Evolutionary conservation across 2,888 invertebrate genomes (phyloP).

Genomic region (Callimorpha dominula): DNA sequence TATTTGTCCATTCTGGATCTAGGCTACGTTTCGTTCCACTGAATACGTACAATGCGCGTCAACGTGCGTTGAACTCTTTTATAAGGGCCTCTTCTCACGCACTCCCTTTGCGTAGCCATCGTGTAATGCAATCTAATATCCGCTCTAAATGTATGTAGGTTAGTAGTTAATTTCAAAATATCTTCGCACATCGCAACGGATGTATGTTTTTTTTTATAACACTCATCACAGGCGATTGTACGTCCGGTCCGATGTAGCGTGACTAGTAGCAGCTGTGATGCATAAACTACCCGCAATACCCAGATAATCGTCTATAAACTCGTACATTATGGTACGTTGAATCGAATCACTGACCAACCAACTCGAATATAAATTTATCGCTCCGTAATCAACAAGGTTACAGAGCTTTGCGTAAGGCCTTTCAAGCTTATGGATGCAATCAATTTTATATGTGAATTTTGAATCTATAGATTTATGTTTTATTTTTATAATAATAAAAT

Average conservation of each 20-base stretch:
- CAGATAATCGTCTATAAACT: constrained; percentile 28
- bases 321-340: constrained; percentile 14
- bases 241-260: constrained; percentile 64
- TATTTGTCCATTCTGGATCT: constrained; percentile 61
- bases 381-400: constrained; percentile 24
- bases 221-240: constrained; percentile 58
- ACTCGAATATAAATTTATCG: constrained; percentile 14
- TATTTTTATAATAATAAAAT: background rate
- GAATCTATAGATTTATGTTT: constrained; percentile 3
- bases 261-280: constrained; percentile 56
- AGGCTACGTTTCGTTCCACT: constrained; percentile 72
- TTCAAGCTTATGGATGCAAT: constrained; percentile 21
- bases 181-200: constrained; percentile 62
- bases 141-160: constrained; percentile 60
- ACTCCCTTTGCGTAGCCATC: constrained; percentile 56
- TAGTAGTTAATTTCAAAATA: constrained; percentile 64
- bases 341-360: constrained; percentile 15
- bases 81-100: constrained; percentile 78
- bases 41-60: constrained; percentile 71
- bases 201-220: constrained; percentile 66
- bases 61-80: constrained; percentile 86
- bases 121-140: constrained; percentile 56
- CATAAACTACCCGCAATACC: constrained; percentile 55
- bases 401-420: constrained; percentile 19
- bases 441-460: constrained; percentile 13